These are phyloP conservation scores for Deroplatys truncata DNA, from an alignment of 2,888 invertebrate genomes.

Conservation along the genomic window DNA sequence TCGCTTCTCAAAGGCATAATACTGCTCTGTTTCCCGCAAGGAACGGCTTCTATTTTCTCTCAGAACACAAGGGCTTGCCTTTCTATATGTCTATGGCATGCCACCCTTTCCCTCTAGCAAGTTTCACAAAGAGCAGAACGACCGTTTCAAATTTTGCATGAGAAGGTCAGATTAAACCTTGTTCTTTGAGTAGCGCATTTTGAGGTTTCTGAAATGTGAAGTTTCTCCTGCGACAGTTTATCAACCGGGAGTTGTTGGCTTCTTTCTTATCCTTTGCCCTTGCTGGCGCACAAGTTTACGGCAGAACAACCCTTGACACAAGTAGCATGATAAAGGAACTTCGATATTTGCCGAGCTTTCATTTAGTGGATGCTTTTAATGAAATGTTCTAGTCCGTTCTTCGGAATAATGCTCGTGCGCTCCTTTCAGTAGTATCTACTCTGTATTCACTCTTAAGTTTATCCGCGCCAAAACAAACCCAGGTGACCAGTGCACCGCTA, in stretches of 20 bases:
- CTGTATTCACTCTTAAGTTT: too few relatives aligned
- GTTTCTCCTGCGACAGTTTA: not conserved
- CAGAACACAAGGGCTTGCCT: not conserved
- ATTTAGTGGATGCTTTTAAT: not conserved
- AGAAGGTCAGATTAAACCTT: not conserved
- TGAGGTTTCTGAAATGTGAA: not conserved
- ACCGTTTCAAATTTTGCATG: not conserved
- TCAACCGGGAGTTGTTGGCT: not conserved
- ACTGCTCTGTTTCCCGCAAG: not conserved
- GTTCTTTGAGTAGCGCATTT: not conserved
- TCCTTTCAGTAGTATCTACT: too few relatives aligned
- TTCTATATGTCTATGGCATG: not conserved
- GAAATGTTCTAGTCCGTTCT: too few relatives aligned
- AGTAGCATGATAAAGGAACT: not conserved
- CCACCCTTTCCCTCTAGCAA: not conserved
- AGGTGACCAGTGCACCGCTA: too few relatives aligned
- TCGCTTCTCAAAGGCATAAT: not conserved
- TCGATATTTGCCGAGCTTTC: not conserved
- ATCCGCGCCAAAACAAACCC: too few relatives aligned
- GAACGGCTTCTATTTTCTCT: not conserved
- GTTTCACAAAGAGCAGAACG: not conserved
- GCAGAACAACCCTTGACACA: not conserved
- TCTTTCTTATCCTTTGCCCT: not conserved
- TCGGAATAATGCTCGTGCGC: too few relatives aligned
- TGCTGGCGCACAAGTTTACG: not conserved